A percentile compares a stretch with the other conserved stretches of the same genome.
Conservation (phyloP, 1,140 invertebrate species). For the Streblospio benedicti region DNA sequence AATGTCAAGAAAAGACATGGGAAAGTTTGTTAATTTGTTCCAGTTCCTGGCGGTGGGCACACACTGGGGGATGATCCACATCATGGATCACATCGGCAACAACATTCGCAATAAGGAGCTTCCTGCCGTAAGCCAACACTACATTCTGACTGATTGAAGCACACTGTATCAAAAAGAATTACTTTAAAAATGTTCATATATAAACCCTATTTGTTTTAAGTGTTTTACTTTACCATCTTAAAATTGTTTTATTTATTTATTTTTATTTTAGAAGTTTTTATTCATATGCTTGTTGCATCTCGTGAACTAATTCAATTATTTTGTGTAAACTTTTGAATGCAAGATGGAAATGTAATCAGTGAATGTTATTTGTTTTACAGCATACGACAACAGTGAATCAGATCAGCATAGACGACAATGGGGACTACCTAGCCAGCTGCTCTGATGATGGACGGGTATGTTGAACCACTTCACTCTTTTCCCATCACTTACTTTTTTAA, state of each 20-base stretch:
- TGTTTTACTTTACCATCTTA: not conserved
- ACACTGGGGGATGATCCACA: conserved; percentile 77
- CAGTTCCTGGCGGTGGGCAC: conserved; percentile 87
- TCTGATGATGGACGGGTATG: conserved; percentile 84
- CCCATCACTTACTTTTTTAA: not conserved
- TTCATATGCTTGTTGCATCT: not conserved
- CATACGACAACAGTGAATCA: conserved; percentile 86
- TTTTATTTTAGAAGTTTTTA: not conserved
- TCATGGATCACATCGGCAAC: conserved; percentile 88
- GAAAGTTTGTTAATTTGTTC: conserved; percentile 28
- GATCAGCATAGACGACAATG: conserved; percentile 84
- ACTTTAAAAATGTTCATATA: not conserved
- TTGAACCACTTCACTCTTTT: conserved; percentile 9
- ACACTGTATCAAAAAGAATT: not conserved
- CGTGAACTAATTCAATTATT: not conserved
- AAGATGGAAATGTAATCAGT: not conserved
- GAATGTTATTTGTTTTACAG: conserved; percentile 31
- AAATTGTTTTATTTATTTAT: not conserved
- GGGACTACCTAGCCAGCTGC: conserved; percentile 86
- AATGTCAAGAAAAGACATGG: not conserved
- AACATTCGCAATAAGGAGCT: conserved; percentile 64
- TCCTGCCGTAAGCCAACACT: conserved; percentile 47
- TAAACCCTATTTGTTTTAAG: not conserved
- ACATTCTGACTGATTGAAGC: not conserved
- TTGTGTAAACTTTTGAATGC: not conserved